A percentile compares a stretch with the other conserved stretches of the same genome.
These are phyloP conservation scores for Delphinapterus leucas DNA, from an alignment of 2,113 vertebrate species.

Conservation along the genomic window DNA sequence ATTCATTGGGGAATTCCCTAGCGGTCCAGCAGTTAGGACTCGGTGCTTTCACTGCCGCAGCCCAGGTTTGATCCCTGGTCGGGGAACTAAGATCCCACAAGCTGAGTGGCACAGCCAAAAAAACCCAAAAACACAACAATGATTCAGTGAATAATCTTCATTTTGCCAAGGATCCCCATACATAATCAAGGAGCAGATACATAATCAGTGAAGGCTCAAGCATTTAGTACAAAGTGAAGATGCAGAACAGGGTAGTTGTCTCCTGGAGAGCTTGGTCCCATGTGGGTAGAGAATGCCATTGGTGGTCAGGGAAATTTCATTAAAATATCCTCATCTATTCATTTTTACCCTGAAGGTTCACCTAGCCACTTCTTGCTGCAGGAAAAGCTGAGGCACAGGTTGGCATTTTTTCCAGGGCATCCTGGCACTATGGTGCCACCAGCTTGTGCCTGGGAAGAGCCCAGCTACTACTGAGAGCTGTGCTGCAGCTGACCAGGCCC, in stretches of 20 bases:
- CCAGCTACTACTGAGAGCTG: not conserved
- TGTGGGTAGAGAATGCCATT: not conserved
- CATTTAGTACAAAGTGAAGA: not conserved
- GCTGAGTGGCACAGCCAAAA: too few relatives aligned
- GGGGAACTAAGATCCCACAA: too few relatives aligned
- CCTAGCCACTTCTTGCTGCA: not conserved
- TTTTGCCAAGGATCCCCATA: not conserved
- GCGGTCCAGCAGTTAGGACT: not conserved
- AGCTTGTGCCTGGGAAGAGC: not conserved
- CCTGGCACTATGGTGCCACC: not conserved
- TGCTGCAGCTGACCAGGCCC: not conserved
- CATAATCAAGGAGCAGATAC: not conserved
- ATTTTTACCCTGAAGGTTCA: not conserved
- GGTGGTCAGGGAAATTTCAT: not conserved
- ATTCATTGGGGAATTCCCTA: not conserved
- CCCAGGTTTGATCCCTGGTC: accelerated
- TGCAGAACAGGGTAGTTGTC: not conserved
- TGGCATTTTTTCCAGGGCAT: not conserved
- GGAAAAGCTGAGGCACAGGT: not conserved
- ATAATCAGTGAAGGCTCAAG: not conserved
- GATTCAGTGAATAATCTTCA: not conserved
- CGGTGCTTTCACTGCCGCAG: too few relatives aligned
- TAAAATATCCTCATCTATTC: not conserved
- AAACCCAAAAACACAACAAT: not conserved
- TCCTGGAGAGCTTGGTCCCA: not conserved